A percentile compares a stretch with the other conserved stretches of the same genome.
These are phyloP conservation scores for Botia almorhae DNA, from an alignment of 2,797 vertebrate species.

Conservation along the genomic window DNA sequence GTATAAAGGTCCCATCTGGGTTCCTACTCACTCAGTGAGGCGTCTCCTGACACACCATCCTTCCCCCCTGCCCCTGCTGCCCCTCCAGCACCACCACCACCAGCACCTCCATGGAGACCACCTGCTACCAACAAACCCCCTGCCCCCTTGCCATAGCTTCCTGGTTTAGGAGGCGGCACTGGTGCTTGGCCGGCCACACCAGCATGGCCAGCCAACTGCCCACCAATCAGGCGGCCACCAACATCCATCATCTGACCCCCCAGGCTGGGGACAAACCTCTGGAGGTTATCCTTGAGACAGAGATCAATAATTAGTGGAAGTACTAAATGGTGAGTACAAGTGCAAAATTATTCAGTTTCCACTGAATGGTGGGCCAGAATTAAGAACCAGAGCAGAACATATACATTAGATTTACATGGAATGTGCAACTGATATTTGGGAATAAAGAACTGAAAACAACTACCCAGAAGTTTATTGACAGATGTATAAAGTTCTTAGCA, in stretches of 20 bases:
- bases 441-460: not conserved
- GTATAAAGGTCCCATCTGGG: conserved; percentile 50
- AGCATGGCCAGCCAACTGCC: conserved; percentile 72
- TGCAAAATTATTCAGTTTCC: not conserved
- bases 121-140: conserved; percentile 63
- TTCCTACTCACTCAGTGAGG: conserved; percentile 60
- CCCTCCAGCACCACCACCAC: conserved; percentile 62
- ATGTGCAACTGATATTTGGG: not conserved
- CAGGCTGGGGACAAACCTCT: conserved; percentile 86
- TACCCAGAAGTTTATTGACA: not conserved
- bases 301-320: not conserved
- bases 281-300: conserved; percentile 87
- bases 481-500: conserved; percentile 36
- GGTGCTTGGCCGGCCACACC: conserved; percentile 71
- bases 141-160: conserved; percentile 74
- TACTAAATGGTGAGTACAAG: not conserved
- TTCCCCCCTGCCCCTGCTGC: conserved; percentile 66
- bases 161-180: conserved; percentile 82
- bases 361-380: not conserved
- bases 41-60: conserved; percentile 63
- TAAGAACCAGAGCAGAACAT: conserved; percentile 10
- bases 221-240: conserved; percentile 79
- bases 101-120: conserved; percentile 45
- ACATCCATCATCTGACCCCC: conserved; percentile 81
- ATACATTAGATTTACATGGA: not conserved